A percentile compares a stretch with the other conserved stretches of the same genome.
phyloP scores from a whole-genome alignment of 2,797 vertebrate species.

The Neomorphus geoffroyi region DNA sequence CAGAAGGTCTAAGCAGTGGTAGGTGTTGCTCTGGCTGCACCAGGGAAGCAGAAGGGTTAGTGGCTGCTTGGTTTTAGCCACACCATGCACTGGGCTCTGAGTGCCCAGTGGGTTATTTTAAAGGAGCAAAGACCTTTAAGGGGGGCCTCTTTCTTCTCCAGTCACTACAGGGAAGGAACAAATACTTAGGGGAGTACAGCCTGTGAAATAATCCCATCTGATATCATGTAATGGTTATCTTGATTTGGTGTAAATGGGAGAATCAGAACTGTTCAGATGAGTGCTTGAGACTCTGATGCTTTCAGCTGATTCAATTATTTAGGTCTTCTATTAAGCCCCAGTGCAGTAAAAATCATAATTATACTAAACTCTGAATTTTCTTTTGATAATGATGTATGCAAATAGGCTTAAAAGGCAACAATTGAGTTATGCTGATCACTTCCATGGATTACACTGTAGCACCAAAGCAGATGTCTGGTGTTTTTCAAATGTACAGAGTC shows the following conservation, averaged over 20 bases:
- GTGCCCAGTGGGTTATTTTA: rapidly evolving
- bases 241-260: rapidly evolving
- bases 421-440: rapidly evolving
- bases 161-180: neutral
- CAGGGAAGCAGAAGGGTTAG: neutral
- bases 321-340: neutral
- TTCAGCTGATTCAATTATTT: neutral
- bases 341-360: neutral
- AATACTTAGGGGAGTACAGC: rapidly evolving
- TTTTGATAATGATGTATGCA: neutral
- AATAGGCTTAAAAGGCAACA: neutral
- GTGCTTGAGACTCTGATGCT: neutral
- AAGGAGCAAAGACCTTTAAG: neutral
- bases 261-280: rapidly evolving
- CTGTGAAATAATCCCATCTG: neutral
- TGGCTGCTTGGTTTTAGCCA: neutral
- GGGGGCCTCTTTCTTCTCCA: neutral
- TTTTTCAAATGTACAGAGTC: rapidly evolving
- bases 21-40: neutral
- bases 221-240: neutral
- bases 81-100: rapidly evolving
- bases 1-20: rapidly evolving
- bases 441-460: neutral
- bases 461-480: rapidly evolving
- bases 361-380: neutral